Conservation (phyloP, 1,140 invertebrate species). For the Microvelia longipes region DNA sequence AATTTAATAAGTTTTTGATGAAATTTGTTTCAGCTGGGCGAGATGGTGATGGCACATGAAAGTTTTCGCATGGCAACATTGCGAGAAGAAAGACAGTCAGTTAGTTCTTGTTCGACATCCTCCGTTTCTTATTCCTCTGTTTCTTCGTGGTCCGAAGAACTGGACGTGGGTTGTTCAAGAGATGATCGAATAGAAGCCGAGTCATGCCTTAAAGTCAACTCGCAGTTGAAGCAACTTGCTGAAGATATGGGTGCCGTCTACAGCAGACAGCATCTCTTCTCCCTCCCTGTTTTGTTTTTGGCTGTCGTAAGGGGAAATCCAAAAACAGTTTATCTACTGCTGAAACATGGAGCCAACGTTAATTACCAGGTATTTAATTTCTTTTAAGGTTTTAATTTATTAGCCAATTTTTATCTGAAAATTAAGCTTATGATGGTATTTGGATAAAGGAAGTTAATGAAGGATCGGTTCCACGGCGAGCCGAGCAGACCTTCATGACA, state of each 20-base stretch:
- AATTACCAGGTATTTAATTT: conserved; percentile 30
- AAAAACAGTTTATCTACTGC: conserved; percentile 35
- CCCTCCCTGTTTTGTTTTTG: conserved; percentile 37
- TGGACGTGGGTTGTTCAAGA: conserved; percentile 2
- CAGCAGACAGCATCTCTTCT: conserved; percentile 34
- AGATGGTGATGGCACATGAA: conserved; percentile 30
- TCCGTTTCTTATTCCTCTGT: conserved; percentile 18
- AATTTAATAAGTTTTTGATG: too few species aligned
- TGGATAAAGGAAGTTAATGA: too few species aligned
- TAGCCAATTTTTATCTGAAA: too few species aligned
- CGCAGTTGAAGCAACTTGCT: conserved; percentile 22
- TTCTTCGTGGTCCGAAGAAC: conserved; percentile 16
- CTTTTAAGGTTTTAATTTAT: too few species aligned
- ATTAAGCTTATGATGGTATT: too few species aligned
- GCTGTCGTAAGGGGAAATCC: conserved; percentile 36
- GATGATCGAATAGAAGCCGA: conserved; percentile 15
- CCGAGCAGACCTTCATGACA: too few species aligned
- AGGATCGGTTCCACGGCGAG: too few species aligned
- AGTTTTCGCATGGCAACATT: conserved; percentile 21
- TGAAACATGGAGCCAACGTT: conserved; percentile 37
- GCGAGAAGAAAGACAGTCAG: conserved; percentile 17
- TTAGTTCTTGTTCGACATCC: conserved; percentile 15
- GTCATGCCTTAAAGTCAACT: conserved; percentile 25
- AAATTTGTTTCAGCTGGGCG: conserved; percentile 23
- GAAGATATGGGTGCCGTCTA: conserved; percentile 31